Percentiles rank a stretch among this genome's conserved stretches.
phyloP scores from a whole-genome alignment of 2,888 invertebrate species.

The Ophion obscuratus region DNA sequence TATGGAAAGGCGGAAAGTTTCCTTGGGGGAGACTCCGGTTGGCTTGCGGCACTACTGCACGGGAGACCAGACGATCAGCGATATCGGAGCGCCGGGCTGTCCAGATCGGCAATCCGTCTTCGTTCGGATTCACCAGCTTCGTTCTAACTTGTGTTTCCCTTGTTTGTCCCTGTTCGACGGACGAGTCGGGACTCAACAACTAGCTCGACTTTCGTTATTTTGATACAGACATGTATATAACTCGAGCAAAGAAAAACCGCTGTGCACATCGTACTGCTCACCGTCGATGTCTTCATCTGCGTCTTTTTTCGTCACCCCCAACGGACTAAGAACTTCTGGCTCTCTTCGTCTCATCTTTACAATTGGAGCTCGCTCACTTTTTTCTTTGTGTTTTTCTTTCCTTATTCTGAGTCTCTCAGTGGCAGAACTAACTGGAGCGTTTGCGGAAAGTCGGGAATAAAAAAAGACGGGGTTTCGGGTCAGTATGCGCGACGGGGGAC shows the following conservation, averaged over 20 bases:
- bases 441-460: constrained; percentile 53
- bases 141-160: constrained; percentile 73
- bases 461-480: constrained; percentile 17
- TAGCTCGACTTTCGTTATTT: constrained; percentile 55
- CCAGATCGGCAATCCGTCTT: constrained; percentile 76
- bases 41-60: constrained; percentile 50
- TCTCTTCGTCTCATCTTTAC: constrained; percentile 16
- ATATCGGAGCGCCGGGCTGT: constrained; percentile 38
- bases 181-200: constrained; percentile 60
- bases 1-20: constrained; percentile 45
- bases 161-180: constrained; percentile 77
- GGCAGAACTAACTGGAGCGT: constrained; percentile 23
- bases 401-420: constrained; percentile 36
- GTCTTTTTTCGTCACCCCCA: constrained; percentile 34
- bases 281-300: constrained; percentile 39
- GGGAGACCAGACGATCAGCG: constrained; percentile 63
- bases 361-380: constrained; percentile 9
- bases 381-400: background rate
- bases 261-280: constrained; percentile 10
- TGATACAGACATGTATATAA: constrained; percentile 10
- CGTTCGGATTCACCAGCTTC: constrained; percentile 73
- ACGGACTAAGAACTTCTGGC: constrained; percentile 49
- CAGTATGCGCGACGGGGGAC: constrained; percentile 21
- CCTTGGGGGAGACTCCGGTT: constrained; percentile 42
- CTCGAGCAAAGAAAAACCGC: constrained; percentile 23